Conservation (phyloP, 2,888 invertebrate species). For the Anoplius nigerrimus region DNA sequence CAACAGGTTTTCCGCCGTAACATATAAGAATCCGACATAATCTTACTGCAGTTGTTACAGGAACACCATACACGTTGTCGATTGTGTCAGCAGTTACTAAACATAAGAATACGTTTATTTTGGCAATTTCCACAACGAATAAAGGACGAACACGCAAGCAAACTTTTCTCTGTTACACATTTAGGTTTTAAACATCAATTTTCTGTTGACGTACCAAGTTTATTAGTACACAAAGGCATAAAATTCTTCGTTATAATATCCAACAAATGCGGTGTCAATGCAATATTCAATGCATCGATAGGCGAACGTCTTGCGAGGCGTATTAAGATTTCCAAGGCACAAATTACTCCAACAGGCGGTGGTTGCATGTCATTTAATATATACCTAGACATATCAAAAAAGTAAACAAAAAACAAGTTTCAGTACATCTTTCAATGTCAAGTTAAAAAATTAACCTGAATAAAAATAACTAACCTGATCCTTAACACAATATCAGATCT, state of each 20-base stretch:
- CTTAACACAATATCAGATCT: constrained; percentile 87
- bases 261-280: constrained; percentile 81
- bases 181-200: neutral
- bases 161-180: neutral
- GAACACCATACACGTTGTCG: constrained; percentile 79
- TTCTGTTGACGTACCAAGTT: constrained; percentile 44
- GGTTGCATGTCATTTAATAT: constrained; percentile 84
- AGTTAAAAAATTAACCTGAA: constrained; percentile 9
- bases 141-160: too few relatives aligned
- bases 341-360: constrained; percentile 83
- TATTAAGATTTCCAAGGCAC: constrained; percentile 86
- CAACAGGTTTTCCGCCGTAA: constrained; percentile 63
- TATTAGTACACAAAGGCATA: constrained; percentile 74
- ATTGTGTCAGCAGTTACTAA: constrained; percentile 69
- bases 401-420: too few relatives aligned
- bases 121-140: too few relatives aligned
- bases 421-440: neutral
- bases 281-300: constrained; percentile 80
- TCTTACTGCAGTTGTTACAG: constrained; percentile 84
- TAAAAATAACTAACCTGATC: constrained; percentile 76
- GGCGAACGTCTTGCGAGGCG: constrained; percentile 87
- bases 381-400: constrained; percentile 80
- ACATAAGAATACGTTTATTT: constrained; percentile 18
- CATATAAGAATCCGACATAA: constrained; percentile 83
- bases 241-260: constrained; percentile 79